A percentile compares a stretch with the other conserved stretches of the same genome.
These are phyloP conservation scores for Sebastes matsubarae DNA, from an alignment of 2,797 vertebrate species.

Conservation along the genomic window DNA sequence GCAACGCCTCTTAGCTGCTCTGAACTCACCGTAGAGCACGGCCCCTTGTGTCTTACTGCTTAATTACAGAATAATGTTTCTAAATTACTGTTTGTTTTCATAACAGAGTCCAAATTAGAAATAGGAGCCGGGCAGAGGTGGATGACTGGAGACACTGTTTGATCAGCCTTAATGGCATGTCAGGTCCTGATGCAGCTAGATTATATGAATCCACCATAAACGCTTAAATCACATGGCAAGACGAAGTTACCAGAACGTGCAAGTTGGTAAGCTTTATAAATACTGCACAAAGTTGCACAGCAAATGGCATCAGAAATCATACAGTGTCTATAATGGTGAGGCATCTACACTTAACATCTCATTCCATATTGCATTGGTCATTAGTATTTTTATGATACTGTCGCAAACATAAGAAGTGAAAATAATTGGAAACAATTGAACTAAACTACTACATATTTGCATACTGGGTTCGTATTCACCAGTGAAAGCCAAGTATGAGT, in stretches of 20 bases:
- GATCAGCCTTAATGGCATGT: constrained; percentile 21
- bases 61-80: constrained; percentile 58
- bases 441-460: neutral
- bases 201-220: constrained; percentile 21
- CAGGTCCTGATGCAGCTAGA: constrained; percentile 11
- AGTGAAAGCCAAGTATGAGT: neutral
- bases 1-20: neutral
- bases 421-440: neutral
- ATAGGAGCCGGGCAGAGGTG: constrained; percentile 20
- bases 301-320: neutral
- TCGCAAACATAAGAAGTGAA: neutral
- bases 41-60: constrained; percentile 25
- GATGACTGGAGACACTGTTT: constrained; percentile 55
- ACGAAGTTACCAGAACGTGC: neutral
- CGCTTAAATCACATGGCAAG: neutral
- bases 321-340: neutral
- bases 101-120: constrained; percentile 64
- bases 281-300: neutral
- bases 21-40: neutral
- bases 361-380: neutral
- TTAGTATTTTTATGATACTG: neutral
- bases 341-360: neutral
- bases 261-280: neutral
- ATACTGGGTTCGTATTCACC: neutral
- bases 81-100: constrained; percentile 66